Evolutionary conservation across 2,113 vertebrate species (phyloP).

Genomic region (Procapra przewalskii): DNA sequence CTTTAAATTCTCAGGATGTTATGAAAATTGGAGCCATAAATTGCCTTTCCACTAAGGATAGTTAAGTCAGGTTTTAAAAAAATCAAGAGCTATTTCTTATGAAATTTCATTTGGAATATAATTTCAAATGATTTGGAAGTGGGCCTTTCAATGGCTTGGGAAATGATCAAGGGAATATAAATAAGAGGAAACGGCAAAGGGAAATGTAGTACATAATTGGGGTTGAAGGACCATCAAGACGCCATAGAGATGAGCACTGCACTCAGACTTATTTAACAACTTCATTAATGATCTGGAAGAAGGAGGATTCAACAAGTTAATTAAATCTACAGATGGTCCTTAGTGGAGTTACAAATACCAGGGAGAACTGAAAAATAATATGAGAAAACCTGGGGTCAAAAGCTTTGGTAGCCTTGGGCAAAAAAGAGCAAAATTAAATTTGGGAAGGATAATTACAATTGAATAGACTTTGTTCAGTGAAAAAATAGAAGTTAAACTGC

Average conservation of each 20-base stretch:
- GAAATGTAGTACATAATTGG: slow-evolving; percentile 41
- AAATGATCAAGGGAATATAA: not conserved
- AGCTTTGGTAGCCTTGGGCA: slow-evolving; percentile 48
- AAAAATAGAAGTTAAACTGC: not conserved
- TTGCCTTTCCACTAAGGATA: not conserved
- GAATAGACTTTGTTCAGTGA: slow-evolving; percentile 28
- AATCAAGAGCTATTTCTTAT: slow-evolving; percentile 9
- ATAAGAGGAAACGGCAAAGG: not conserved
- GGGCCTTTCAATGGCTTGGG: not conserved
- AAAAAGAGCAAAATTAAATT: slow-evolving; percentile 58
- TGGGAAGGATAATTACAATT: slow-evolving; percentile 39
- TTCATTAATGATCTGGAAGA: slow-evolving; percentile 61
- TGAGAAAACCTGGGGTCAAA: slow-evolving; percentile 48
- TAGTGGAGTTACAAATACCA: slow-evolving; percentile 54
- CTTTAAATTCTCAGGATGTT: slow-evolving; percentile 36
- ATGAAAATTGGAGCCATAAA: slow-evolving; percentile 40
- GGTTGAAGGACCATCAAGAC: slow-evolving; percentile 38
- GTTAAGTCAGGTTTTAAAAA: not conserved
- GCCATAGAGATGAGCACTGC: not conserved
- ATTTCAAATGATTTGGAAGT: slow-evolving; percentile 15
- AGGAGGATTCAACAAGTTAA: slow-evolving; percentile 61
- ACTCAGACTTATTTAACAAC: slow-evolving; percentile 55
- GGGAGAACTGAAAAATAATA: slow-evolving; percentile 56
- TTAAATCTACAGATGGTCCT: slow-evolving; percentile 64
- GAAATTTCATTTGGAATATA: slow-evolving; percentile 36